Percentiles rank a stretch among this genome's conserved stretches.
These are phyloP conservation scores for Parapsyche elsis DNA, from an alignment of 1,140 invertebrate genomes.

Conservation along the genomic window DNA sequence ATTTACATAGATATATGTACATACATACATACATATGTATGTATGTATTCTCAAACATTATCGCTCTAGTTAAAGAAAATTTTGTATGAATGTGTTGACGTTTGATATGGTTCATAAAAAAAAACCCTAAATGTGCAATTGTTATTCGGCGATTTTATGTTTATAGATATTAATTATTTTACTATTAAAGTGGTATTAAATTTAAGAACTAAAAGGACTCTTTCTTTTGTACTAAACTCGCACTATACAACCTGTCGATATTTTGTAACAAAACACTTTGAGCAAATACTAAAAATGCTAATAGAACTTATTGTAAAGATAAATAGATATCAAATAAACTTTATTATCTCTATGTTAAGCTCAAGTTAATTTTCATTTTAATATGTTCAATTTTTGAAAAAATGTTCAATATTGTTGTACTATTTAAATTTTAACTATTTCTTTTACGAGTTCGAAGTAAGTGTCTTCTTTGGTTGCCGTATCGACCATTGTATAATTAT, in stretches of 20 bases:
- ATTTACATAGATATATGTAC: background rate
- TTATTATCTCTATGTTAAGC: conserved; percentile 14
- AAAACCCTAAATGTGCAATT: background rate
- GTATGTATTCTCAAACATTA: too few relatives aligned
- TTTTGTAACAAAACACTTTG: background rate
- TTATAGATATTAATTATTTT: background rate
- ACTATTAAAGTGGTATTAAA: background rate
- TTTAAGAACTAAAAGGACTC: too few relatives aligned
- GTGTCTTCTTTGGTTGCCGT: background rate
- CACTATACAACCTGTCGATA: background rate
- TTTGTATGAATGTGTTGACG: background rate
- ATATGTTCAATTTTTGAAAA: conserved; percentile 12
- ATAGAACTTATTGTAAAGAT: background rate
- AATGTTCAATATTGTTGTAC: conserved; percentile 19
- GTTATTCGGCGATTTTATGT: background rate
- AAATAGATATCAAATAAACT: background rate
- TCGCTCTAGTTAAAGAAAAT: too few relatives aligned
- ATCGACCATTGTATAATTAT: conserved; percentile 5
- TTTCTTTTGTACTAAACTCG: conserved; percentile 19
- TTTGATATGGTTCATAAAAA: background rate
- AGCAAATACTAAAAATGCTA: background rate
- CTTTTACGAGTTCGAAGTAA: background rate
- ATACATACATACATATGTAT: background rate
- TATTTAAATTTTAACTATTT: conserved; percentile 4
- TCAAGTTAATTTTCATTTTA: conserved; percentile 7